Base-by-base conservation (phyloP, 2,888 invertebrate genomes). In the Tipula lateralis region DNA sequence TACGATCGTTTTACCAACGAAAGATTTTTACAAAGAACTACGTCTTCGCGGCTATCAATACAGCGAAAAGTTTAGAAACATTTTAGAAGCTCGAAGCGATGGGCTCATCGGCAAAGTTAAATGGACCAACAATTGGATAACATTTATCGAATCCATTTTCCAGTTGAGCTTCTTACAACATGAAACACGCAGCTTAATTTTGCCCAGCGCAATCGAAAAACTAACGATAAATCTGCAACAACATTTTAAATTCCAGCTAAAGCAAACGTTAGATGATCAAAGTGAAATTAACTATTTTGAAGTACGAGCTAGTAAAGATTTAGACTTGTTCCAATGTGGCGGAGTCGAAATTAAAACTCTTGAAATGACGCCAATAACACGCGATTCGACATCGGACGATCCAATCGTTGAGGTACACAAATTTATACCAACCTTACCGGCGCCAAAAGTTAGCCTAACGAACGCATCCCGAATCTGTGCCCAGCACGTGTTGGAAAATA, bases 91-190 rank as follows among this genome's bases (percentile, higher is more conserved):
- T 0, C 88, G 90, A 0, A 86, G 88, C 0, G 90, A 90, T 86
- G 90, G 90, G 0, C 84, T 88, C 0, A 88, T 87, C 34, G 90
- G 90, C 3, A 87, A 87, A 88, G 88, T 87, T 7, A 89, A 91
- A 84, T 97, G 96, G 96, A 91, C 92, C 83, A 94, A 94, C 87
- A 96, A 96, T 90, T 98, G 97, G 97, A 94, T 96, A 5, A 93
- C 95, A 1, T 96, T 96, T 89, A 93, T 98, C 91, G 97, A 98
- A 90, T 95, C 95, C 39, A 94, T 98, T 94, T 91, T 98, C 13
- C 97, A 98, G 89, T 93, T 96, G 87, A 92, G 93, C 87, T 93
- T 97, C 83, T 89, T 96, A 30, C 93, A 93, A 30, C 91, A 93
- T 85, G 93, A 94, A 86, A 92, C 93, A 0, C 92, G 95, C 30